These are phyloP conservation scores for Zonitis immaculata DNA, from an alignment of 2,888 invertebrate species.

Conservation along the genomic window DNA sequence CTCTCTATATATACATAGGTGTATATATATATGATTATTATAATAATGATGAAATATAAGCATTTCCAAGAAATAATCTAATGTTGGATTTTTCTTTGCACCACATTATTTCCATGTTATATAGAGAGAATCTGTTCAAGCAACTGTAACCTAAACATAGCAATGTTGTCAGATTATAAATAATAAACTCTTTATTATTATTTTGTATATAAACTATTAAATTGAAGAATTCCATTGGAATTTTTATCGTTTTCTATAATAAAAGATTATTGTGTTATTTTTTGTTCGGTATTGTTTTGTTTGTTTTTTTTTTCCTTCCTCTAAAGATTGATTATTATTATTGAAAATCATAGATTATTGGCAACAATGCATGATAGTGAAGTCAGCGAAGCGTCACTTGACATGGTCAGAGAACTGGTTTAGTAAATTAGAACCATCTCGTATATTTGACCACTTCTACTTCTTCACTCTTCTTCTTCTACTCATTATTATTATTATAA, in stretches of 20 bases:
- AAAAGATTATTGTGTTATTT: too few species aligned
- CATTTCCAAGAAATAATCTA: constrained; percentile 16
- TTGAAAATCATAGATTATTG: too few species aligned
- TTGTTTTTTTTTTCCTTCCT: too few species aligned
- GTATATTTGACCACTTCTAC: constrained; percentile 37
- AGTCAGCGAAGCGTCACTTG: constrained; percentile 45
- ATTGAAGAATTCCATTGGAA: not conserved
- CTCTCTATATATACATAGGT: too few species aligned
- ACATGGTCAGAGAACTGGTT: constrained; percentile 49
- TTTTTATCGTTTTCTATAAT: not conserved
- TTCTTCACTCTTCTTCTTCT: too few species aligned
- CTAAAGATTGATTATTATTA: too few species aligned
- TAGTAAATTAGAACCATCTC: constrained; percentile 48
- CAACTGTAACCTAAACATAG: constrained; percentile 11
- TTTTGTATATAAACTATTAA: too few species aligned
- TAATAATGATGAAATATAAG: not conserved
- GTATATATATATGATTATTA: too few species aligned
- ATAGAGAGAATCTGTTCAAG: constrained; percentile 11
- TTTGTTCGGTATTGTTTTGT: too few species aligned
- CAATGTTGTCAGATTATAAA: constrained; percentile 11
- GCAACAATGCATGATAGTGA: constrained; percentile 29
- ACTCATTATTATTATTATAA: too few species aligned
- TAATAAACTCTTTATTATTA: not conserved
- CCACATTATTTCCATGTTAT: constrained; percentile 15
- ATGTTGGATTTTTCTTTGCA: constrained; percentile 14